These are phyloP conservation scores for Pemphredon lugubris DNA, from an alignment of 2,888 invertebrate species.

Conservation along the genomic window DNA sequence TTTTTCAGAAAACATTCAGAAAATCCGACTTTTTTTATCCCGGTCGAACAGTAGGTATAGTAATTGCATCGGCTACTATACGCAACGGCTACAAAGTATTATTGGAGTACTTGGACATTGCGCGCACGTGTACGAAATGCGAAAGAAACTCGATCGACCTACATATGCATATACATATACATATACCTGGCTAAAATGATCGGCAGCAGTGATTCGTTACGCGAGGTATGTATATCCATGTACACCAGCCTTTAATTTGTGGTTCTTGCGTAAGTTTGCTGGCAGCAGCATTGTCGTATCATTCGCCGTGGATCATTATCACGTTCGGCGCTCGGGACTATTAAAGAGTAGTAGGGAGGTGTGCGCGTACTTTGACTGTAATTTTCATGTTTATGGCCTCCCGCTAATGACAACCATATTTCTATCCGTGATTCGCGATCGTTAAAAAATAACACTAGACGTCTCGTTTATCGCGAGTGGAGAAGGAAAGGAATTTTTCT, in stretches of 20 bases:
- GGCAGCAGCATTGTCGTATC: slow-evolving; percentile 40
- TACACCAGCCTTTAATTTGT: slow-evolving; percentile 21
- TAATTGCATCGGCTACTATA: background rate
- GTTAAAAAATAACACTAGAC: background rate
- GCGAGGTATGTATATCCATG: background rate
- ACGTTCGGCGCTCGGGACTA: slow-evolving; percentile 8
- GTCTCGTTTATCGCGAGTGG: background rate
- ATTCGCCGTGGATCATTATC: slow-evolving; percentile 51
- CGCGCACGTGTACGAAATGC: background rate
- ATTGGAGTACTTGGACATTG: background rate
- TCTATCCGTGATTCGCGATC: background rate
- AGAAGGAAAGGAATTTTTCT: background rate
- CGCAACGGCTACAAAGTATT: slow-evolving; percentile 6
- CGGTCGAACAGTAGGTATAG: background rate
- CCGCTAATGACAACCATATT: background rate
- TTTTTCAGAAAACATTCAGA: background rate
- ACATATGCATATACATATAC: background rate
- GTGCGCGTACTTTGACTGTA: background rate
- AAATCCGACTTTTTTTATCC: background rate
- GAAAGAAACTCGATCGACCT: slow-evolving; percentile 9
- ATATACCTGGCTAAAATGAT: slow-evolving; percentile 13
- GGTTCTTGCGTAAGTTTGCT: slow-evolving; percentile 27
- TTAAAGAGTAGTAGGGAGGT: background rate
- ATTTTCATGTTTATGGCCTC: background rate
- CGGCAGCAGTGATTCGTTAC: slow-evolving; percentile 20